A percentile compares a stretch with the other conserved stretches of the same genome.
phyloP scores from a whole-genome alignment of 2,113 vertebrate species.

The Perccottus glenii region DNA sequence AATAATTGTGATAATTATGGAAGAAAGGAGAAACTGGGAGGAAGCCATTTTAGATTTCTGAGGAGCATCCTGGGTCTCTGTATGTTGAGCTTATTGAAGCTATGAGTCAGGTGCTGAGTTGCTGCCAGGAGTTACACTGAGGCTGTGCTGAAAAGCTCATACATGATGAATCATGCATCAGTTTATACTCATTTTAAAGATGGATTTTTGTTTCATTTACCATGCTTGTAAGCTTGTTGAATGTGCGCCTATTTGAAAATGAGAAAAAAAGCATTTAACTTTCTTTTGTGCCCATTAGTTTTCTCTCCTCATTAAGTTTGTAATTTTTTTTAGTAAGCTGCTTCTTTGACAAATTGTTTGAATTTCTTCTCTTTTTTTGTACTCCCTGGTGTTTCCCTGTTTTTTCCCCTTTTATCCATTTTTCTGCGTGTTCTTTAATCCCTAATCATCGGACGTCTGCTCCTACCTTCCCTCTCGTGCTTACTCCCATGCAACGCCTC shows the following conservation, averaged over 20 bases:
- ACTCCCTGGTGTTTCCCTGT: slow-evolving; percentile 55
- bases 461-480: slow-evolving; percentile 65
- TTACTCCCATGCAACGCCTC: slow-evolving; percentile 64
- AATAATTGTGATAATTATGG: slow-evolving; percentile 11
- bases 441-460: slow-evolving; percentile 68
- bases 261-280: slow-evolving; percentile 12
- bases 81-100: slow-evolving; percentile 53
- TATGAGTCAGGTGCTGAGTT: slow-evolving; percentile 35
- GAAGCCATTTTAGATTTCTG: slow-evolving; percentile 51
- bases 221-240: slow-evolving; percentile 55
- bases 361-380: slow-evolving; percentile 74
- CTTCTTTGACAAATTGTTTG: slow-evolving; percentile 67
- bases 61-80: slow-evolving; percentile 50
- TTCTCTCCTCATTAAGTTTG: slow-evolving; percentile 54
- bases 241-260: slow-evolving; percentile 17
- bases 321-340: slow-evolving; percentile 57
- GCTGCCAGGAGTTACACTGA: slow-evolving; percentile 25
- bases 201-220: slow-evolving; percentile 28
- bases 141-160: slow-evolving; percentile 19
- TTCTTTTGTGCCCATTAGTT: slow-evolving; percentile 36
- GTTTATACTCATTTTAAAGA: slow-evolving; percentile 20
- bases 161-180: slow-evolving; percentile 19
- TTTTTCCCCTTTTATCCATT: slow-evolving; percentile 68
- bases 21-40: slow-evolving; percentile 29
- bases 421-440: slow-evolving; percentile 59